Conservation (phyloP, 2,797 vertebrate genomes). For the Falco berigora region DNA sequence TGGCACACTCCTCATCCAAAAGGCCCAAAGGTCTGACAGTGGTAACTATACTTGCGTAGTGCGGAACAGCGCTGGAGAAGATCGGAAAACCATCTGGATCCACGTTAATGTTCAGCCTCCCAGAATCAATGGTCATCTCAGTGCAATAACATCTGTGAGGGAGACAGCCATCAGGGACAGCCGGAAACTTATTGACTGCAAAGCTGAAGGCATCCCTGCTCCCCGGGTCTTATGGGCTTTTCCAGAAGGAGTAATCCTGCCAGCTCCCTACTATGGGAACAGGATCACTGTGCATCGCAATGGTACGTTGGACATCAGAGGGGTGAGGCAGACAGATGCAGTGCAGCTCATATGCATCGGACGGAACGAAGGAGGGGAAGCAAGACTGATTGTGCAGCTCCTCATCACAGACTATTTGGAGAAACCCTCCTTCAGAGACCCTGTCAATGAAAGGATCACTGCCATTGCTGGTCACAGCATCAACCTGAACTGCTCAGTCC, state of each 20-base stretch:
- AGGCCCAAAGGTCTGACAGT: constrained; percentile 83
- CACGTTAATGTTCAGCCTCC: constrained; percentile 80
- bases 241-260: constrained; percentile 85
- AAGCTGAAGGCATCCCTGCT: constrained; percentile 78
- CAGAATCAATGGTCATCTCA: constrained; percentile 76
- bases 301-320: constrained; percentile 85
- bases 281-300: constrained; percentile 85
- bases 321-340: constrained; percentile 73
- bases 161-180: constrained; percentile 74
- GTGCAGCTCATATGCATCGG: constrained; percentile 82
- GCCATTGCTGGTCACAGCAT: constrained; percentile 79
- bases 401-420: constrained; percentile 72
- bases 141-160: constrained; percentile 64
- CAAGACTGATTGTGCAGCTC: constrained; percentile 78
- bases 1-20: constrained; percentile 84
- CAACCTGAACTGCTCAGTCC: constrained; percentile 84
- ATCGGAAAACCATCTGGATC: constrained; percentile 74
- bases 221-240: constrained; percentile 85
- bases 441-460: constrained; percentile 71
- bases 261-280: constrained; percentile 84
- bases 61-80: constrained; percentile 82
- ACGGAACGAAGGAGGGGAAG: constrained; percentile 88
- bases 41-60: constrained; percentile 91
- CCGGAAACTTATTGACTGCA: constrained; percentile 79
- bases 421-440: constrained; percentile 69